Base-by-base conservation (phyloP, 2,113 vertebrate genomes). In the Xerus inauris region DNA sequence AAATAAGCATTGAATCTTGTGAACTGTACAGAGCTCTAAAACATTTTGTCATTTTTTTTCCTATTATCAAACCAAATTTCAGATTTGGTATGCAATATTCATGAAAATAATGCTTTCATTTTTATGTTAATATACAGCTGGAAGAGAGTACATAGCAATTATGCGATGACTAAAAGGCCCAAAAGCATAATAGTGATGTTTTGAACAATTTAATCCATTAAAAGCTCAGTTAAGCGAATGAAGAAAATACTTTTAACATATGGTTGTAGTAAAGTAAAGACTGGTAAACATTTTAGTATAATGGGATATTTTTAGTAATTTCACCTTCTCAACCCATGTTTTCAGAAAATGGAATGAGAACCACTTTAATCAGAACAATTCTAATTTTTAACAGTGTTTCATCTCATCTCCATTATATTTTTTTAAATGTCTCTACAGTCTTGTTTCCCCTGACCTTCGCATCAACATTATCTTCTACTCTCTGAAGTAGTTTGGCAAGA, bases 191-290 rank as follows among this genome's bases (percentile, higher is more conserved):
- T 73, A 94, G 75, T 54, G 47, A 92, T 96, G 84, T 79, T 97
- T 97, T 95, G 83, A 97, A 95, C 86, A 96, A 97, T 97, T 96
- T 94, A 97, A 95, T 94, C 94, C 89, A 97, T 92, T 95, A 97
- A 96, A 94, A 96, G 38, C 82, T 92, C 91, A 95, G 89, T 95
- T 91, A 97, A 96, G 86, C 0, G 2, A 96, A 93, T 94, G 96
- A 96, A 92, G 38, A 93, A 92, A 94, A 84, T 82, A 81, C 32
- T 93, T 95, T 96, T 92, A 96, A 94, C 71, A 94, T 96, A 92
- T 67, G 82, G 75, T 86, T 97, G 71, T 79, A 95, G 89, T 94
- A 97, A 92, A 96, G 77, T 64, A 71, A 95, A 65, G 40, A 88
- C 32, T 94, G 40, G 79, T 96, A 95, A 97, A 96, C 67, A 95